Percentiles rank a stretch among this genome's conserved stretches.
phyloP scores from a whole-genome alignment of 2,888 invertebrate genomes.

The Drosophila kanekoi region DNA sequence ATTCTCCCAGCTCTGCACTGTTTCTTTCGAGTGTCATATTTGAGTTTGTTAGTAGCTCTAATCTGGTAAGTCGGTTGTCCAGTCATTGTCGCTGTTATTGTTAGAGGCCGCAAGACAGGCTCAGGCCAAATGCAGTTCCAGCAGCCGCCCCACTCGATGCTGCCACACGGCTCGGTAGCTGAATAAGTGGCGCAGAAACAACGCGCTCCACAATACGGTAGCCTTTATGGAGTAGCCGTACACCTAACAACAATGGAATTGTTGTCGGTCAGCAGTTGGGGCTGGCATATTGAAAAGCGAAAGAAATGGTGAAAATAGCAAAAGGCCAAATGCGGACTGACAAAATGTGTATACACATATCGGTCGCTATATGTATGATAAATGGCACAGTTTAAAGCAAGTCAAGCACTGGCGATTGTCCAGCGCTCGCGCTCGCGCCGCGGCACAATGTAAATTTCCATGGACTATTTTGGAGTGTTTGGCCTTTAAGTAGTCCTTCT shows the following conservation, averaged over 20 bases:
- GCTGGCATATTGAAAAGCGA: conserved; percentile 63
- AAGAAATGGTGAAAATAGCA: conserved; percentile 78
- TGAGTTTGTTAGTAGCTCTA: conserved; percentile 34
- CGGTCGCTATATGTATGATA: conserved; percentile 69
- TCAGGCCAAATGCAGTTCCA: conserved; percentile 53
- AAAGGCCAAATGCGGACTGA: conserved; percentile 60
- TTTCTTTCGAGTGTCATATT: conserved; percentile 28
- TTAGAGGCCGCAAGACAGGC: conserved; percentile 45
- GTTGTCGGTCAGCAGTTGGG: conserved; percentile 44
- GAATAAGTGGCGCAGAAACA: conserved; percentile 53
- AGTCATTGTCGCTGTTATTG: conserved; percentile 61
- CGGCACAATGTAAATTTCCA: conserved; percentile 75
- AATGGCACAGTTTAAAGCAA: conserved; percentile 80
- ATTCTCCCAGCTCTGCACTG: conserved; percentile 3
- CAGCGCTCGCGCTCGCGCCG: conserved; percentile 12
- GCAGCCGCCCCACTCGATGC: conserved; percentile 16
- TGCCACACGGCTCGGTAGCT: conserved; percentile 52
- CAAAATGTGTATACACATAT: conserved; percentile 65
- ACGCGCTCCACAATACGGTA: conserved; percentile 57
- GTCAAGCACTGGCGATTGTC: conserved; percentile 77
- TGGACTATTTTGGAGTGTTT: conserved; percentile 67
- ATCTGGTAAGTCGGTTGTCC: conserved; percentile 40
- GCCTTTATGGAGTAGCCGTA: conserved; percentile 53
- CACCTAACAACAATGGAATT: conserved; percentile 53
- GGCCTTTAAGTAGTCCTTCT: conserved; percentile 59